phyloP scores from a whole-genome alignment of 2,888 invertebrate genomes.

The Cerastoderma edule region DNA sequence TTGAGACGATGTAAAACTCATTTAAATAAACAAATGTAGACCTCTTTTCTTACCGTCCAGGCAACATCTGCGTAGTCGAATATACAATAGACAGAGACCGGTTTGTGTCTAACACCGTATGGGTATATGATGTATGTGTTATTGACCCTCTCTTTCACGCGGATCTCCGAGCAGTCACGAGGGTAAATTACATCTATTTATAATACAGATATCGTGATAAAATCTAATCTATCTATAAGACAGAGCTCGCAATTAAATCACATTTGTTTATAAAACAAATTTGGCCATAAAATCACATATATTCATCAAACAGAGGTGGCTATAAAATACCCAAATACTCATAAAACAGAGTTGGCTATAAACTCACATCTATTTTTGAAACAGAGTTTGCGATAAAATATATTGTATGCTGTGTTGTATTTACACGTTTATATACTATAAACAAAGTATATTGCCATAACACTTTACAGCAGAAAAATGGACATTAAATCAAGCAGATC shows the following conservation, averaged over 20 bases:
- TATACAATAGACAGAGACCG: constrained; percentile 7
- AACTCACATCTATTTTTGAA: no score
- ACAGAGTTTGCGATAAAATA: no score
- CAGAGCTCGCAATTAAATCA: not conserved
- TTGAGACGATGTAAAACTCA: not conserved
- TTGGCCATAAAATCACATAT: not conserved
- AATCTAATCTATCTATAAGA: not conserved
- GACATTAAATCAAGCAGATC: no score
- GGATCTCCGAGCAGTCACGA: not conserved
- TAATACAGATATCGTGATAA: not conserved
- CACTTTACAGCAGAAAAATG: no score
- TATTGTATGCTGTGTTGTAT: no score
- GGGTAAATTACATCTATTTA: not conserved
- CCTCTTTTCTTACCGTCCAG: constrained; percentile 8
- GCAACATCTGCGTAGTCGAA: constrained; percentile 1
- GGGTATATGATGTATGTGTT: constrained; percentile 11
- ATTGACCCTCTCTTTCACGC: not conserved
- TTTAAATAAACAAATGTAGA: not conserved
- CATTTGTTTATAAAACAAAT: not conserved
- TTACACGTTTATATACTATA: no score
- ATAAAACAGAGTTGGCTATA: not conserved
- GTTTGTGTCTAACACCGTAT: constrained; percentile 3
- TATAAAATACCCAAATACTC: not conserved
- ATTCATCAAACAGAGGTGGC: not conserved
- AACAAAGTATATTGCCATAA: no score